A percentile compares a stretch with the other conserved stretches of the same genome.
Conservation (phyloP, 2,113 vertebrate species). For the Micronisus gabar region DNA sequence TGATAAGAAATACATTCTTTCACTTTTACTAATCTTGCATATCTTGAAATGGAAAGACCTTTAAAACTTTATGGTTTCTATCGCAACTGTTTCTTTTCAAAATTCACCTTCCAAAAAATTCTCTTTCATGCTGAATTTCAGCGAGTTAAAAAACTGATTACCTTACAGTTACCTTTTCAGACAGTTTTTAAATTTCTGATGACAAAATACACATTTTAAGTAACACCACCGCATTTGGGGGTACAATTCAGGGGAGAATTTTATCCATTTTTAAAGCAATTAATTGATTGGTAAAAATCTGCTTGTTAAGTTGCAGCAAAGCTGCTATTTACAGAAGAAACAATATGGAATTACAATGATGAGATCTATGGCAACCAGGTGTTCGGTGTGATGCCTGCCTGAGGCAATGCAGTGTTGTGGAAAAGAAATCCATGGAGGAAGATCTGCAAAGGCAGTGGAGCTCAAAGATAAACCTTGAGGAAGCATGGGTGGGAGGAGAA, state of each 20-base stretch:
- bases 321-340: neutral
- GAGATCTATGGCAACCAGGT: neutral
- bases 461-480: neutral
- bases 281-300: neutral
- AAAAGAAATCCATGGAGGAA: slow-evolving; percentile 8
- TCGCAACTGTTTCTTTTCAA: neutral
- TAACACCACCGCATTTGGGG: neutral
- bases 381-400: neutral
- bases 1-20: neutral
- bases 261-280: neutral
- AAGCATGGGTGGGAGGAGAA: neutral
- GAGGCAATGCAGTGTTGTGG: neutral
- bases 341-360: neutral
- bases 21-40: neutral
- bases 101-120: slow-evolving; percentile 1
- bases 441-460: neutral
- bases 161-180: neutral
- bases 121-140: neutral
- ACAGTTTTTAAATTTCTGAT: neutral
- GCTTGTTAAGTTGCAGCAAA: neutral
- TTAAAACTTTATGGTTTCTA: slow-evolving; percentile 22
- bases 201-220: neutral
- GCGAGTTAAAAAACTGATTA: neutral
- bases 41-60: neutral
- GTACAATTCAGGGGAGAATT: neutral